Evolutionary conservation across 2,113 vertebrate species (phyloP).

Genomic region (Phrynocephalus versicolor): DNA sequence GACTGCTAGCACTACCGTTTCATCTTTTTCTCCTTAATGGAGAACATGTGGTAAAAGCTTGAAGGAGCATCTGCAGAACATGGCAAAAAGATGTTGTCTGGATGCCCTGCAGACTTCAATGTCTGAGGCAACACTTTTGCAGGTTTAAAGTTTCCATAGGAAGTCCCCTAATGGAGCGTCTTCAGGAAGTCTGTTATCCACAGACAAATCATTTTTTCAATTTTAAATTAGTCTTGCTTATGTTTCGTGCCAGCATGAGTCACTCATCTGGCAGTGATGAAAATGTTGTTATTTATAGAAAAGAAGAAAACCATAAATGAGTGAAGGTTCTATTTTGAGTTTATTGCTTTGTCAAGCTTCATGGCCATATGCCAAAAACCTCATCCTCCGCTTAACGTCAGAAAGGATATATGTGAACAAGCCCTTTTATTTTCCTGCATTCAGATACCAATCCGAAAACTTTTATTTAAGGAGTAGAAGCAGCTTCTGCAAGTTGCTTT

Average conservation of each 20-base stretch:
- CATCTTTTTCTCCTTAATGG: background rate
- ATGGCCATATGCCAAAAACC: background rate
- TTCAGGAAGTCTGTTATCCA: background rate
- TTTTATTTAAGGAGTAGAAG: background rate
- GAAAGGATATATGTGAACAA: background rate
- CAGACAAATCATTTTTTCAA: conserved; percentile 21
- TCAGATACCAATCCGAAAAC: background rate
- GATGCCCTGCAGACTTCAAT: background rate
- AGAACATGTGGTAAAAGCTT: background rate
- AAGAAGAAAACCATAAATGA: background rate
- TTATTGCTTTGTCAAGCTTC: background rate
- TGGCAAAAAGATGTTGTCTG: background rate
- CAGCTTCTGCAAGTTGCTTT: background rate
- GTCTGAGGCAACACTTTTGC: background rate
- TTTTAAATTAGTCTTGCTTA: background rate
- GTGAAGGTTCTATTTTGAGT: background rate
- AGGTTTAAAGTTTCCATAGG: background rate
- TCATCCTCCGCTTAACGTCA: background rate
- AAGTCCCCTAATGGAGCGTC: conserved; percentile 4
- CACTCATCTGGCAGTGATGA: background rate
- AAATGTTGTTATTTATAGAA: conserved; percentile 27
- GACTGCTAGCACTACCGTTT: background rate
- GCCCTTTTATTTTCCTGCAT: background rate
- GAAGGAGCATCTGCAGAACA: background rate
- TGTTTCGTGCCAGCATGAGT: conserved; percentile 28